phyloP scores from a whole-genome alignment of 2,888 invertebrate species.

The Encarsia formosa region DNA sequence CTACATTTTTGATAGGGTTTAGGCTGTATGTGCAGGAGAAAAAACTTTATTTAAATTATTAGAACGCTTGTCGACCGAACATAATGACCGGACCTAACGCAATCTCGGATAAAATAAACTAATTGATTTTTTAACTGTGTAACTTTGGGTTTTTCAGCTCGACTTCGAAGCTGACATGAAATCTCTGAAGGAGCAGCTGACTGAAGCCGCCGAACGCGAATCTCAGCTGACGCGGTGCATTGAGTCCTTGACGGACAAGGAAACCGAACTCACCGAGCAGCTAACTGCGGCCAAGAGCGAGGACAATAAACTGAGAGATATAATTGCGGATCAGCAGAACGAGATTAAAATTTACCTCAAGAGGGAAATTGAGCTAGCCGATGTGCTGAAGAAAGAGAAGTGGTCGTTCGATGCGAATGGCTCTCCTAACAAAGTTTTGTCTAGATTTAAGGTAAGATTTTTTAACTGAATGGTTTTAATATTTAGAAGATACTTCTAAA shows the following conservation, averaged over 20 bases:
- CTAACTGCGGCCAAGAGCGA: conserved; percentile 42
- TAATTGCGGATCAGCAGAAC: conserved; percentile 35
- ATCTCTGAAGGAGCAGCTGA: conserved; percentile 35
- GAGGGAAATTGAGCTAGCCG: conserved; percentile 34
- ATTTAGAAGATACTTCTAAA: no score
- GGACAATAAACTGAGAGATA: conserved; percentile 45
- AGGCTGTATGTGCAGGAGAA: no score
- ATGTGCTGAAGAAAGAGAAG: conserved; percentile 32
- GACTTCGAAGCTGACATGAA: conserved; percentile 42
- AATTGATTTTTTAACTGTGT: no score
- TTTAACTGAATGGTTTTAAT: no score
- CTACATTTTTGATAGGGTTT: no score
- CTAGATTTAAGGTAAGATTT: conserved; percentile 45
- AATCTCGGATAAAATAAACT: no score
- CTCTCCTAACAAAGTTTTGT: conserved; percentile 40
- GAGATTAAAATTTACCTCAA: conserved; percentile 32
- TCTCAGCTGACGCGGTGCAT: conserved; percentile 47
- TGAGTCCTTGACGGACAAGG: conserved; percentile 61
- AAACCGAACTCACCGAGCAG: conserved; percentile 60
- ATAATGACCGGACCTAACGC: no score
- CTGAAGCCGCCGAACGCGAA: conserved; percentile 35
- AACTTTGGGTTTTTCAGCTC: conserved; percentile 24
- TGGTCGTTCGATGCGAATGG: conserved; percentile 47
- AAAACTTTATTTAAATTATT: no score
- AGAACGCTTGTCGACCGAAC: no score